Evolutionary conservation across 2,888 invertebrate species (phyloP).

Genomic region (Kuschelorhynchus macadamiae): DNA sequence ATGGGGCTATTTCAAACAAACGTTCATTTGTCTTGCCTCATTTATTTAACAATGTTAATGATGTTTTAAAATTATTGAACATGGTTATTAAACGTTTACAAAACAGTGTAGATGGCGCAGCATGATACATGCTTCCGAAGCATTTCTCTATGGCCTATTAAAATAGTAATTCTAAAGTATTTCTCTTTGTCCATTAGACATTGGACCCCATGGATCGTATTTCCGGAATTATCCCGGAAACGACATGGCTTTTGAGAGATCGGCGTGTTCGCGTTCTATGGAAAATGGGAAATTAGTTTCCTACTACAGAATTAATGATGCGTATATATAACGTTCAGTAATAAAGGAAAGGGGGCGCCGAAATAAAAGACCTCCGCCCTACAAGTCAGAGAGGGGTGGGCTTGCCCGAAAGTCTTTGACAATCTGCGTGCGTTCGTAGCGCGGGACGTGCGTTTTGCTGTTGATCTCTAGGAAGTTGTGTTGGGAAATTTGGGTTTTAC

Average conservation of each 20-base stretch:
- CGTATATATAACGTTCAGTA: neutral
- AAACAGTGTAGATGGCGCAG: no score
- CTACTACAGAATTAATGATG: no score
- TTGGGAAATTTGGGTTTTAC: slow-evolving; percentile 22
- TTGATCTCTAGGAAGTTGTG: neutral
- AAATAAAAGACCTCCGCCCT: slow-evolving; percentile 17
- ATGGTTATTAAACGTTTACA: no score
- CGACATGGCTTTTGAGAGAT: slow-evolving; percentile 1
- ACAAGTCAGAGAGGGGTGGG: slow-evolving; percentile 12
- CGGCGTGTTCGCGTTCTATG: slow-evolving; percentile 9
- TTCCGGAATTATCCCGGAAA: slow-evolving; percentile 16
- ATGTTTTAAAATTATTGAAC: no score
- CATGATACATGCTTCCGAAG: no score
- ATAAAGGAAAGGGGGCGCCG: slow-evolving; percentile 17
- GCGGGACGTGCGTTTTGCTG: slow-evolving; percentile 1
- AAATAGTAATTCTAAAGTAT: no score
- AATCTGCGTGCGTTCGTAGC: slow-evolving; percentile 4
- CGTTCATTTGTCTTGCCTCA: no score
- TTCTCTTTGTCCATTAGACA: slow-evolving; percentile 23
- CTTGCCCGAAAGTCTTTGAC: slow-evolving; percentile 4
- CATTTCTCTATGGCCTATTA: no score
- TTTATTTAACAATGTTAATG: no score
- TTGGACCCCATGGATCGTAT: slow-evolving; percentile 20
- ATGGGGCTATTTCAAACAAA: no score
- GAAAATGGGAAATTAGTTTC: no score